A percentile compares a stretch with the other conserved stretches of the same genome.
These are phyloP conservation scores for Troides oblongomaculatus DNA, from an alignment of 2,888 invertebrate species.

Conservation along the genomic window DNA sequence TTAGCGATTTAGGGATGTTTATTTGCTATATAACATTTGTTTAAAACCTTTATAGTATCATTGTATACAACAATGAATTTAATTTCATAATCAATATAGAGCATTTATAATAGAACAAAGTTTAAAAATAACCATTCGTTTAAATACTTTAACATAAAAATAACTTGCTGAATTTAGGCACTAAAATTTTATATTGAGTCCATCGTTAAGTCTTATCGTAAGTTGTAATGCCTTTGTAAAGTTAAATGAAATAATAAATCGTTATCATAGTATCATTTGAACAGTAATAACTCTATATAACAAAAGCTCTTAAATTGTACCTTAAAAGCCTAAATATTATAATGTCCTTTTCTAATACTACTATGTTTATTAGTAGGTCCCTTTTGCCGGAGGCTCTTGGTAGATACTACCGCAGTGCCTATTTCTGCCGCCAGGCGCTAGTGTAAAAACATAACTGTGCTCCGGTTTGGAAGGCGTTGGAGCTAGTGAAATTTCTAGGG, in stretches of 20 bases:
- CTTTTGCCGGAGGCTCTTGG: no score
- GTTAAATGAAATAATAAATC: not conserved
- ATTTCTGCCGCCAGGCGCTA: no score
- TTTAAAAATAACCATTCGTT: not conserved
- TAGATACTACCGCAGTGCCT: no score
- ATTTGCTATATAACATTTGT: no score
- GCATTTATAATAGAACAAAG: no score
- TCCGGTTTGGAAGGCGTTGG: no score
- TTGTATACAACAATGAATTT: not conserved
- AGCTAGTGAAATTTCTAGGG: no score
- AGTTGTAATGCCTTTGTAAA: not conserved
- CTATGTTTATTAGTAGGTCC: no score
- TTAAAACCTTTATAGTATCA: no score
- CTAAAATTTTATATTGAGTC: slow-evolving; percentile 1
- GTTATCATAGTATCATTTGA: not conserved
- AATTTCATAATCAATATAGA: not conserved
- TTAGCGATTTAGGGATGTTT: no score
- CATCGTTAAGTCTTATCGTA: not conserved
- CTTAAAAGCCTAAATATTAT: not conserved
- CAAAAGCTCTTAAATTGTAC: not conserved
- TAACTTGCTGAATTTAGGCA: not conserved
- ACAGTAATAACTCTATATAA: not conserved
- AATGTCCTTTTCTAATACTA: no score
- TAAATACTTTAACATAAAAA: not conserved
- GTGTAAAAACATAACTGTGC: no score